Evolutionary conservation across 2,113 vertebrate genomes (phyloP), one percentile per base, ranked within the genome.

Genomic region (Synchiropus splendidus): DNA sequence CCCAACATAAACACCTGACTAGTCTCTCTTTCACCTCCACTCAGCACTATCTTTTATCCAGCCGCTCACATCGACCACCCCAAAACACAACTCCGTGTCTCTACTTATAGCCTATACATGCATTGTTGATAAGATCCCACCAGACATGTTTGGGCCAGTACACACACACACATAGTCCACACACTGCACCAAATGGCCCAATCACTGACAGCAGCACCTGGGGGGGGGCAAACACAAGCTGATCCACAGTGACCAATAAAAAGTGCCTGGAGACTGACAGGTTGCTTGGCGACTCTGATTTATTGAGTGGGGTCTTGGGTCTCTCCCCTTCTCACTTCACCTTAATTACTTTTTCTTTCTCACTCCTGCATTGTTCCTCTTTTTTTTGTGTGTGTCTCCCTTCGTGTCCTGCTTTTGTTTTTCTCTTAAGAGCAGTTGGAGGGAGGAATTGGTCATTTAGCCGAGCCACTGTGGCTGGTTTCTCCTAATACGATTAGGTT

Each of bases 211-310:
- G 40, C 18, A 3, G 66, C 47, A 64, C 65, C 54, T 61, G 8
- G 5, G 73, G 8, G 5, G 73, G 73, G 73, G 74, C 71, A 72
- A 77, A 74, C 77, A 66, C 67, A 53, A 66, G 70, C 69, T 72
- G 74, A 75, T 77, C 75, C 69, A 77, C 50, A 12, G 71, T 77
- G 76, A 77, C 75, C 76, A 81, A 81, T 81, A 77, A 81, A 70
- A 72, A 64, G 64, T 59, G 70, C 62, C 65, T 40, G 49, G 63
- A 64, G 72, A 79, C 69, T 72, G 69, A 73, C 74, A 72, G 70
- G 62, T 77, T 65, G 52, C 71, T 59, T 45, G 36, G 57, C 44
- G 30, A 45, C 60, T 67, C 70, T 74, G 74, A 81, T 75, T 72
- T 81, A 81, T 81, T 61, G 61, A 77, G 64, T 67, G 32, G 51